Base-by-base conservation (phyloP, 2,888 invertebrate species). In the Patella caerulea region DNA sequence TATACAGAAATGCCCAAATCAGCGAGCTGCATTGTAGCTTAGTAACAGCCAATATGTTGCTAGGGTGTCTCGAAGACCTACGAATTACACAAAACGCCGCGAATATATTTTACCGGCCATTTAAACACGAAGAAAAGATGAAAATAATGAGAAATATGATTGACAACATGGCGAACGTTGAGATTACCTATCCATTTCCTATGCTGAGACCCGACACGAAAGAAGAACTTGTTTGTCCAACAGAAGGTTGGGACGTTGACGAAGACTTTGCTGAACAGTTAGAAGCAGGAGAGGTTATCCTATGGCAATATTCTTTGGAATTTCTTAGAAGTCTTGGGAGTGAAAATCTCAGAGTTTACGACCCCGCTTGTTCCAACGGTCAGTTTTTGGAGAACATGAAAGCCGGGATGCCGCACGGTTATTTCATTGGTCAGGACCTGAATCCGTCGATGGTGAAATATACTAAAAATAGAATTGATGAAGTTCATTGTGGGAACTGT, bases 331-430 rank as follows among this genome's bases (percentile, higher is more conserved):
- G 79, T 24, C 71, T 78, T 3, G 75, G 73, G 15, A 69, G 82
- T 2, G 71, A 74, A 12, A 83, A 80, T 12, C 80, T 83, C 11
- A 78, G 77, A 19, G 76, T 86, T 2, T 85, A 84, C 73, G 85
- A 85, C 65, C 85, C 86, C 3, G 85, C 86, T 12, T 85, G 85
- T 56, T 85, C 86, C 12, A 85, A 85, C 1, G 85, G 86, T 1
- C 83, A 85, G 12, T 86, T 85, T 73, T 79, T 86, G 14, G 82
- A 83, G 1, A 82, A 83, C 0, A 77, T 86, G 2, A 84, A 86
- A 71, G 73, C 81, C 5, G 84, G 82, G 5, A 78, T 85, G 45
- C 84, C 86, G 12, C 81, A 83, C n/a, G 81, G 83, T 59, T 83
- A 82, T 69, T 85, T 85, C 53, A 81, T 86, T 34, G 86, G 84